Evolutionary conservation across 2,888 invertebrate genomes (phyloP), one percentile per base, ranked within the genome.

Genomic region (Pogonocherus hispidulus): DNA sequence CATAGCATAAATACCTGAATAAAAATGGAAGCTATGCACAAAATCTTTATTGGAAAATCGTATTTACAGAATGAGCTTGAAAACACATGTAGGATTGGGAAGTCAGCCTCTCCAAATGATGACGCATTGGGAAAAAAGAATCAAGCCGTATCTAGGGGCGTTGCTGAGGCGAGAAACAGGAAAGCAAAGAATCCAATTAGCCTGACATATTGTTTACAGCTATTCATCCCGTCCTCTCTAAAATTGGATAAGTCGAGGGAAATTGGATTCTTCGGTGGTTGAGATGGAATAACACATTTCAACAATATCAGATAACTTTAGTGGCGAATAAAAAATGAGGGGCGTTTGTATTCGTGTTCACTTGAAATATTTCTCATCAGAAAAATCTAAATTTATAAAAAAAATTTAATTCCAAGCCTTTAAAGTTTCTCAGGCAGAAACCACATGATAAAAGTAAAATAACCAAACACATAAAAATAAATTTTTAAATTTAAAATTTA

Each of bases 131-230:
- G 8, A 8, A 8, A 27, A 8, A 27, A 5, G 27, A 27, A 27
- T 27, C 27, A 27, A 27, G 3, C n/a, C n/a, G 41, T n/a, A 16
- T n/a, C 32, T 6, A 32, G 32, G 14, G 41, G 41, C 8, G 27
- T 27, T 27, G n/a, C n/a, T n/a, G 32, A 32, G 41, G 2, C 41
- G 41, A 41, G 16, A 51, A 51, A n/a, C 23, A 27, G n/a, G 23
- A 51, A 51, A 51, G 51, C 23, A 14, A 51, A 14, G n/a, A 27
- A 27, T 27, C 27, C n/a, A 51, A 51, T 27, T 51, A 51, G n/a
- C 51, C 22, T 49, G 41, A 41, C 41, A 11, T 51, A 51, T 51
- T 51, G 51, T 27, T 16, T 51, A 51, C 27, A 2, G n/a, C 23
- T 16, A 23, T 27, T 27, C 16, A 51, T 19, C 22, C 41, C 41